Evolutionary conservation across 2,797 vertebrate genomes (phyloP), one percentile per base, ranked within the genome.

Genomic region (Hozukius guyotensis): DNA sequence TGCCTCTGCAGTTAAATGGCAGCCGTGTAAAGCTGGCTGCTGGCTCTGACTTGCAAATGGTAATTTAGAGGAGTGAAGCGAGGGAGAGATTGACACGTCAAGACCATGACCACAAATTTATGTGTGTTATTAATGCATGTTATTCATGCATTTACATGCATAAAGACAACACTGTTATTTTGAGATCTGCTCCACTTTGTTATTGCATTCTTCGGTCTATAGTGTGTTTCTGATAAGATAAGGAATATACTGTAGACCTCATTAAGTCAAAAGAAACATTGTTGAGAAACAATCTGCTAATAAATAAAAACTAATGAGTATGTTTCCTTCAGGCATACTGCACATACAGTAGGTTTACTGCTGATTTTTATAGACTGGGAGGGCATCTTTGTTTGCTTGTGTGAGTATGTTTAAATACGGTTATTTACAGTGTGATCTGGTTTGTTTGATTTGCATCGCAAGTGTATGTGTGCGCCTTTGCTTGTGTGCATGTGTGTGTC

Each of bases 221-320:
- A 42, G 89, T 69, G 53, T 76, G 56, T 62, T 66, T 64, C 59
- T 25, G 88, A 89, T 88, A 81, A 89, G 81, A 87, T 77, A 74
- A 67, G 12, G 8, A 68, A 38, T 34, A 25, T 16, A 3, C 38
- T 42, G 38, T 42, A 71, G 36, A 62, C 76, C 66, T 77, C n/a
- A 73, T 83, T 78, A 69, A 86, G 82, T 73, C 25, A 71, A 65
- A 57, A 73, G 16, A 60, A 82, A 42, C 65, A 77, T 60, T 78
- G 61, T 73, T 61, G n/a, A 53, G 77, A 73, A 82, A 86, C 55
- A 65, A 78, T 80, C 56, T 42, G 34, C 63, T 63, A 56, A 81
- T 65, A 65, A 80, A 84, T 69, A 53, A 75, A 69, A 75, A 64
- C 24, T 56, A 82, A 89, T 88, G 72, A 74, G 27, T 29, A 22